Percentiles rank a stretch among this genome's conserved stretches.
phyloP scores from a whole-genome alignment of 1,140 invertebrate genomes.

The Zaprionus gabonicus region DNA sequence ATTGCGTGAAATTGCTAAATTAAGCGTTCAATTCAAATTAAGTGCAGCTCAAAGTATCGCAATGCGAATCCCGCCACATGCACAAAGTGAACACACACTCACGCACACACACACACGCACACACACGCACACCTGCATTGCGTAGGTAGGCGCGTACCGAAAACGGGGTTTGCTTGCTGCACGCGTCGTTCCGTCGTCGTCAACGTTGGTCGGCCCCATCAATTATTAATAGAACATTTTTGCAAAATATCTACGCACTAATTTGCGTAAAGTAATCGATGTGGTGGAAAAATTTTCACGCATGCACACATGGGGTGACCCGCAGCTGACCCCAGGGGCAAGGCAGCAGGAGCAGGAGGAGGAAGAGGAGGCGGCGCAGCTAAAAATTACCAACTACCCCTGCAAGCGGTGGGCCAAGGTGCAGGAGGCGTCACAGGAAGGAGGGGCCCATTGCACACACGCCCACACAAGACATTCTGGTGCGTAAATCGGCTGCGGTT shows the following conservation, averaged over 20 bases:
- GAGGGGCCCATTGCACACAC: constrained; percentile 11
- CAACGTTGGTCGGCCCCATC: constrained; percentile 57
- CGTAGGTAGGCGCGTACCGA: background rate
- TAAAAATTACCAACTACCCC: constrained; percentile 67
- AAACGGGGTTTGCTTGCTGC: background rate
- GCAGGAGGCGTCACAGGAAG: background rate
- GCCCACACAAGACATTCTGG: constrained; percentile 65
- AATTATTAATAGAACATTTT: constrained; percentile 83
- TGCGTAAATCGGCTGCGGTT: constrained; percentile 63
- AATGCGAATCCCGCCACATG: constrained; percentile 13
- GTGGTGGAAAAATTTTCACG: constrained; percentile 82
- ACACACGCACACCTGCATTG: background rate
- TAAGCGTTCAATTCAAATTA: constrained; percentile 66
- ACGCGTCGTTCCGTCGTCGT: background rate
- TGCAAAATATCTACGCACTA: constrained; percentile 83
- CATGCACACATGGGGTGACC: constrained; percentile 65
- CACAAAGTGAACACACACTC: background rate
- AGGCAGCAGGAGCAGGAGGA: background rate
- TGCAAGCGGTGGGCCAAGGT: background rate
- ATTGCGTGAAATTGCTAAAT: constrained; percentile 67
- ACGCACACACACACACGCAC: background rate
- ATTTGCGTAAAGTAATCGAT: constrained; percentile 83
- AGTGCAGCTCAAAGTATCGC: constrained; percentile 48
- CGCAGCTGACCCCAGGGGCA: background rate
- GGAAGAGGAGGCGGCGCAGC: constrained; percentile 31